Evolutionary conservation across 2,113 vertebrate genomes (phyloP).

Genomic region (Rhea pennata): DNA sequence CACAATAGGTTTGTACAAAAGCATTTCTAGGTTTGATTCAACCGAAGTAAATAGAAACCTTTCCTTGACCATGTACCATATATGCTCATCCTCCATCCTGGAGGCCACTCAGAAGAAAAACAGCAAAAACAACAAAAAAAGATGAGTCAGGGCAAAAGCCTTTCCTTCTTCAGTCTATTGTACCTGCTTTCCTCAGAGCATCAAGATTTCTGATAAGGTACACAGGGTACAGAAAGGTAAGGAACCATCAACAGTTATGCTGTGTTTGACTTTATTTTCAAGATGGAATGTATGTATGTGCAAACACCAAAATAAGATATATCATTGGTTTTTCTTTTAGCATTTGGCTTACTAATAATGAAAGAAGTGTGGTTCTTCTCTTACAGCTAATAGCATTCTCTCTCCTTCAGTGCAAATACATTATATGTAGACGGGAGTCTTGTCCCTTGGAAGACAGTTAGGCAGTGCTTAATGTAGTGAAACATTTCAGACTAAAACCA

Average conservation of each 20-base stretch:
- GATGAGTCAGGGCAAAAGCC: not conserved
- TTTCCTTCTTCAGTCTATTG: not conserved
- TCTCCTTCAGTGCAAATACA: not conserved
- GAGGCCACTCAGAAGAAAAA: not conserved
- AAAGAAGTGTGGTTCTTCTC: not conserved
- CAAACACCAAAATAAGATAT: not conserved
- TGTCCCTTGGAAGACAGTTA: not conserved
- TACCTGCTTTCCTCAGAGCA: not conserved
- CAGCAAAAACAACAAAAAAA: not conserved
- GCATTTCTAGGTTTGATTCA: not conserved
- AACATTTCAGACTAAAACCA: not conserved
- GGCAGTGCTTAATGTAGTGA: not conserved
- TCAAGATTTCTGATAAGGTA: not conserved
- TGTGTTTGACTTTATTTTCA: not conserved
- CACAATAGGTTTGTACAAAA: not conserved
- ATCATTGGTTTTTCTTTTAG: not conserved
- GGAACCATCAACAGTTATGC: not conserved
- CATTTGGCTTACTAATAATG: not conserved
- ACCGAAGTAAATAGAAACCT: not conserved
- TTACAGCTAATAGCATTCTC: not conserved
- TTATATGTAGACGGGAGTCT: not conserved
- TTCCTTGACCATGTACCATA: not conserved
- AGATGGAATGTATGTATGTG: not conserved
- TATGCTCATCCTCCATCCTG: not conserved
- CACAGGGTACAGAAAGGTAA: accelerated